Evolutionary conservation across 2,888 invertebrate genomes (phyloP).

Genomic region (Rhopalosiphum nymphaeae): DNA sequence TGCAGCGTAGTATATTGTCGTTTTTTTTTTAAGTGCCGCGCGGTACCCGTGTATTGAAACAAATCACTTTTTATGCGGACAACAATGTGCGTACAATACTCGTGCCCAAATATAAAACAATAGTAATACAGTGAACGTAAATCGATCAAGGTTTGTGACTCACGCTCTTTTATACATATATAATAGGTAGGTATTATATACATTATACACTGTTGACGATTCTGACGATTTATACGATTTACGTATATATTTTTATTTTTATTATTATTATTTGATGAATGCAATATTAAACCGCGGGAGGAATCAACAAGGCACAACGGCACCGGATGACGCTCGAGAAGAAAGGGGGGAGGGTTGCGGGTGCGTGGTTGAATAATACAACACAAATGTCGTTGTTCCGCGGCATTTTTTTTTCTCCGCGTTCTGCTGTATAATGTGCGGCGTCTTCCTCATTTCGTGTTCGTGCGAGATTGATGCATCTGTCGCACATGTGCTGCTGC

Average conservation of each 20-base stretch:
- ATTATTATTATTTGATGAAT: slow-evolving; percentile 57
- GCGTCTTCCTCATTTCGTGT: slow-evolving; percentile 35
- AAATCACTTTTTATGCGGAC: background rate
- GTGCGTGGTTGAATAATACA: slow-evolving; percentile 8
- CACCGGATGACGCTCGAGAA: background rate
- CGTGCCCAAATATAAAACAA: background rate
- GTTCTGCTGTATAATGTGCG: background rate
- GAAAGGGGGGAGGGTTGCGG: too few species aligned
- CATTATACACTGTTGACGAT: background rate
- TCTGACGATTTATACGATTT: slow-evolving; percentile 35
- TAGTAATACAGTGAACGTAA: slow-evolving; percentile 7
- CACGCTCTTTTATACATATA: background rate
- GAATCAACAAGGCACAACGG: slow-evolving; percentile 58
- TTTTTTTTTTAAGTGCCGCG: background rate
- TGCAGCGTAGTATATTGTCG: background rate
- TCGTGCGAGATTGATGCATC: slow-evolving; percentile 59
- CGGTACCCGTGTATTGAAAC: background rate
- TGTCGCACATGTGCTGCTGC: slow-evolving; percentile 41
- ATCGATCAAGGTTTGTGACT: slow-evolving; percentile 21
- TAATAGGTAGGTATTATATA: background rate
- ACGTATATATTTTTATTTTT: background rate
- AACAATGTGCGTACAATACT: background rate
- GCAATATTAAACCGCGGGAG: slow-evolving; percentile 57
- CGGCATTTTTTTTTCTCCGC: slow-evolving; percentile 21
- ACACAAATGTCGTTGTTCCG: slow-evolving; percentile 44